phyloP scores from a whole-genome alignment of 2,113 vertebrate genomes.

The Sphyrna mokarran region DNA sequence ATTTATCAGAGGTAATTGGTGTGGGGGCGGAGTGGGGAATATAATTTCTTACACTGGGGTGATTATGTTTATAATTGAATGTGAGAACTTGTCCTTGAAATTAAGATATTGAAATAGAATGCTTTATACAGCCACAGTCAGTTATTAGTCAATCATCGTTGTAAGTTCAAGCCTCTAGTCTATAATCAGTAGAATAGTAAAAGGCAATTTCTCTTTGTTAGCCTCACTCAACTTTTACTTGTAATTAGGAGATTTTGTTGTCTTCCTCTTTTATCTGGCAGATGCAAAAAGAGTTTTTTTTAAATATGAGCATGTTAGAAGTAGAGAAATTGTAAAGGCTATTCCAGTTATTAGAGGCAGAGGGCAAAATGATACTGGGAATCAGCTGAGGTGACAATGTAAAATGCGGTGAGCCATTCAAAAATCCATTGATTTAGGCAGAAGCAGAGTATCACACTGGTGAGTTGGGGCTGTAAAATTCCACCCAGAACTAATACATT shows the following conservation, averaged over 20 bases:
- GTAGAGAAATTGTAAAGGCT: background rate
- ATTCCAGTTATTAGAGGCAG: background rate
- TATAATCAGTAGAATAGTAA: background rate
- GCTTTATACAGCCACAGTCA: background rate
- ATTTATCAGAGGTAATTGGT: background rate
- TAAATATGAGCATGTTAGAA: background rate
- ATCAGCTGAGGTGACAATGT: too few relatives aligned
- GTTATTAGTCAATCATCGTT: background rate
- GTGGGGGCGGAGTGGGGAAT: too few relatives aligned
- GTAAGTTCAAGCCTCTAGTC: background rate
- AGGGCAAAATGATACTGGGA: too few relatives aligned
- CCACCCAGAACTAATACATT: background rate
- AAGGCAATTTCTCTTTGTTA: background rate
- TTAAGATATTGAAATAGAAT: background rate
- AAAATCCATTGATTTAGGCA: too few relatives aligned
- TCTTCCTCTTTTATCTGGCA: background rate
- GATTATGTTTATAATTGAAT: background rate
- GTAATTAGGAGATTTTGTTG: background rate
- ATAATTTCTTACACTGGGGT: background rate
- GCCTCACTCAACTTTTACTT: background rate
- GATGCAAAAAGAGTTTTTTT: background rate
- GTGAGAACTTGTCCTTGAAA: background rate
- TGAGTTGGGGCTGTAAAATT: too few relatives aligned
- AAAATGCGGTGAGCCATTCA: too few relatives aligned
- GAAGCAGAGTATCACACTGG: too few relatives aligned